These are phyloP conservation scores for Neoniphon sammara DNA, from an alignment of 2,797 vertebrate genomes.

Conservation along the genomic window DNA sequence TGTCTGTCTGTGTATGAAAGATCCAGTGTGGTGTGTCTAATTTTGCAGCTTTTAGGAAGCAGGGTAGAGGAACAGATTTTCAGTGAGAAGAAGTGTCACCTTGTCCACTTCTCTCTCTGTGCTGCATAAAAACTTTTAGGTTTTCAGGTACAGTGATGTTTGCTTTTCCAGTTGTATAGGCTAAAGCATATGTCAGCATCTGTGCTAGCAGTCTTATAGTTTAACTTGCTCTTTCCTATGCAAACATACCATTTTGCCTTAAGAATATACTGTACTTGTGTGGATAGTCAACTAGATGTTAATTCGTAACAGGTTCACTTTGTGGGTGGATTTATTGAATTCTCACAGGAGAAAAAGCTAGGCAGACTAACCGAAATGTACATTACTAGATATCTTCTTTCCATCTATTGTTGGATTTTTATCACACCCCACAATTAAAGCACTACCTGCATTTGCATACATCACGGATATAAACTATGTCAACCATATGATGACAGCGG, in stretches of 20 bases:
- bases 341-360: not conserved
- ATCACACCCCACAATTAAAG: slow-evolving; percentile 6
- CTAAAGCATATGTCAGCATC: not conserved
- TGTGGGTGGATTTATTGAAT: not conserved
- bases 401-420: slow-evolving; percentile 14
- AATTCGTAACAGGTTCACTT: not conserved
- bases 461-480: not conserved
- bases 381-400: not conserved
- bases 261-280: not conserved
- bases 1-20: not conserved
- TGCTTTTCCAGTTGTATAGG: not conserved
- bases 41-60: too few species aligned
- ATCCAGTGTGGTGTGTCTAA: too few species aligned
- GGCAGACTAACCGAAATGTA: not conserved
- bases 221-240: not conserved
- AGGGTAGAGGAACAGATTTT: too few species aligned
- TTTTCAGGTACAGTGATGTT: not conserved
- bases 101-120: too few species aligned
- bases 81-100: too few species aligned
- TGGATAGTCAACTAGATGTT: slow-evolving; percentile 1
- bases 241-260: not conserved
- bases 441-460: slow-evolving; percentile 23
- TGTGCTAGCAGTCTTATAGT: not conserved
- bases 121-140: too few species aligned
- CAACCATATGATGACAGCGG: not conserved